Percentiles rank a stretch among this genome's conserved stretches.
These are phyloP conservation scores for Pseudorhombus dupliciocellatus DNA, from an alignment of 2,113 vertebrate species.

Conservation along the genomic window DNA sequence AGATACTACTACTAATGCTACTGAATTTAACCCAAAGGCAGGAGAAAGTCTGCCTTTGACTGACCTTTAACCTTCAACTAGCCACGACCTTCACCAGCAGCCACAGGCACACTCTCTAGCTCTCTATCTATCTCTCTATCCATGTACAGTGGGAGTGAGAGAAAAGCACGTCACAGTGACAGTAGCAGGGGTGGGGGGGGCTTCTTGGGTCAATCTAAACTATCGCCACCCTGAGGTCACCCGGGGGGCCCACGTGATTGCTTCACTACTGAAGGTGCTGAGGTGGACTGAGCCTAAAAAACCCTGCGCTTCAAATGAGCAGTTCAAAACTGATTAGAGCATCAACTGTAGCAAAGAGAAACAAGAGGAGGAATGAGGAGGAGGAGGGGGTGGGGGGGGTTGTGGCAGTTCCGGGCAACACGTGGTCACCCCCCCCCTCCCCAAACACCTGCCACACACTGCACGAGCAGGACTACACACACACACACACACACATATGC, in stretches of 20 bases:
- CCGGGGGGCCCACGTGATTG: background rate
- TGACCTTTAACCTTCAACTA: conserved; percentile 70
- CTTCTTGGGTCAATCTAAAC: background rate
- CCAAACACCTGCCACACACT: conserved; percentile 78
- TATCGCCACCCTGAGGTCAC: background rate
- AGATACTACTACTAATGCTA: too few relatives aligned
- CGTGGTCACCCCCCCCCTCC: conserved; percentile 72
- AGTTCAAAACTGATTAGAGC: background rate
- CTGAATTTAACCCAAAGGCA: background rate
- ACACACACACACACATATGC: conserved; percentile 53
- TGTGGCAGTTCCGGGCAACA: conserved; percentile 61
- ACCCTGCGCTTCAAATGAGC: background rate
- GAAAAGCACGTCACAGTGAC: too few relatives aligned
- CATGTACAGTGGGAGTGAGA: background rate
- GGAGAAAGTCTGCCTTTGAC: conserved; percentile 73
- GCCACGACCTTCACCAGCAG: conserved; percentile 70
- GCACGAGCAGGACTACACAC: background rate
- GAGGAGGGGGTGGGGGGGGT: conserved; percentile 35
- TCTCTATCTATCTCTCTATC: conserved; percentile 13
- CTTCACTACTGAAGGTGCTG: background rate
- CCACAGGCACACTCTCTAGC: too few relatives aligned
- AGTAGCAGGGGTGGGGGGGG: background rate
- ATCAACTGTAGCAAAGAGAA: too few relatives aligned
- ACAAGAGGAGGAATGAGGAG: background rate
- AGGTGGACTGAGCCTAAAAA: background rate